Conservation (phyloP, 2,888 invertebrate species). For the Geophilus truncorum region DNA sequence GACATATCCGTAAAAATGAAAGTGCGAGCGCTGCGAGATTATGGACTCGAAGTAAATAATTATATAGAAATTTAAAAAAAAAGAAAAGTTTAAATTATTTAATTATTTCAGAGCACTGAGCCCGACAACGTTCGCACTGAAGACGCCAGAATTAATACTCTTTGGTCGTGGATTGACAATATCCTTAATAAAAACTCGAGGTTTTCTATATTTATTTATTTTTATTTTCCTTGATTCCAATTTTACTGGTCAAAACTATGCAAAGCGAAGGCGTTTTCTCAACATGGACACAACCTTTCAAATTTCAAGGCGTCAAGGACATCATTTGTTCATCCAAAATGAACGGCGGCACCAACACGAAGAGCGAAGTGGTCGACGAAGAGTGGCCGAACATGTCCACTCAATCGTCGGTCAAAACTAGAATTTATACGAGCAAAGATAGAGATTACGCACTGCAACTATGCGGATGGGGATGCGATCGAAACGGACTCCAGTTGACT, state of each 20-base stretch:
- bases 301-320: slow-evolving; percentile 39
- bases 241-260: slow-evolving; percentile 39
- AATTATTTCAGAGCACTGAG: not conserved
- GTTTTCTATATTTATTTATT: too few relatives aligned
- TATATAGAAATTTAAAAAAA: not conserved
- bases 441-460: slow-evolving; percentile 73
- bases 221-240: slow-evolving; percentile 14
- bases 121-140: not conserved
- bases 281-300: not conserved
- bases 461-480: slow-evolving; percentile 85
- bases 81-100: not conserved
- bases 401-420: not conserved
- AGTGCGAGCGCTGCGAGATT: slow-evolving; percentile 64
- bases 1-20: slow-evolving; percentile 72
- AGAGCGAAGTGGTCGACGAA: slow-evolving; percentile 28
- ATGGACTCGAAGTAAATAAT: slow-evolving; percentile 66
- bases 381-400: slow-evolving; percentile 24
- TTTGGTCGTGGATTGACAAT: slow-evolving; percentile 76
- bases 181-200: too few relatives aligned
- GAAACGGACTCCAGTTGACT: slow-evolving; percentile 55
- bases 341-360: slow-evolving; percentile 11
- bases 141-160: slow-evolving; percentile 65
- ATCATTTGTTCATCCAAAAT: slow-evolving; percentile 33
- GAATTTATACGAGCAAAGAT: slow-evolving; percentile 28
- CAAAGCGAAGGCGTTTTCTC: slow-evolving; percentile 37